Conservation (phyloP, 2,888 invertebrate species). For the Osmoderma eremita region DNA sequence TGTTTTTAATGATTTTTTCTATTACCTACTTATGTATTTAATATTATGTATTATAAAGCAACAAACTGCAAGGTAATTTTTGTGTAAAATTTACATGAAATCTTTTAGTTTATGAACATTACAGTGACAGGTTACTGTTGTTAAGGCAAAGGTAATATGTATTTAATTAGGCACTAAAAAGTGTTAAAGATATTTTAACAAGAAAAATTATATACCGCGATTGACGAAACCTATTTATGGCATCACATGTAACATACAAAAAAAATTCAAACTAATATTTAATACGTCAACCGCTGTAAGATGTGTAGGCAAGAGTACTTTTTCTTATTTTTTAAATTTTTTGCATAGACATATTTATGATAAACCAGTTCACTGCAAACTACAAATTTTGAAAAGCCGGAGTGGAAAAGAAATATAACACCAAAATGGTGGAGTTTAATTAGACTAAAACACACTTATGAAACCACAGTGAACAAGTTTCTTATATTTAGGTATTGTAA, state of each 20-base stretch:
- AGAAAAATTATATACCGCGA: slow-evolving; percentile 18
- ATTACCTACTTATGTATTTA: slow-evolving; percentile 37
- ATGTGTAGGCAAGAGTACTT: slow-evolving; percentile 2
- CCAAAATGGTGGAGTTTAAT: slow-evolving; percentile 36
- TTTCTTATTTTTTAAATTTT: slow-evolving; percentile 2
- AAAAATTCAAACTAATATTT: neutral
- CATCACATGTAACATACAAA: slow-evolving; percentile 14
- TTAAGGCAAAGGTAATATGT: slow-evolving; percentile 40
- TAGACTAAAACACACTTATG: slow-evolving; percentile 38
- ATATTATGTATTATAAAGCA: slow-evolving; percentile 40
- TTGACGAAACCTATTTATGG: slow-evolving; percentile 25
- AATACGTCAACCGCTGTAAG: slow-evolving; percentile 25
- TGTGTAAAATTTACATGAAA: slow-evolving; percentile 38
- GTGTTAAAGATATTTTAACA: slow-evolving; percentile 32
- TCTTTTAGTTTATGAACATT: slow-evolving; percentile 33
- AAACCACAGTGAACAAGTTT: slow-evolving; percentile 39
- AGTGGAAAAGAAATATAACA: slow-evolving; percentile 36
- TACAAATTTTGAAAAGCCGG: slow-evolving; percentile 25
- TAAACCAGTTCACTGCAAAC: slow-evolving; percentile 36
- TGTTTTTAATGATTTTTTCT: slow-evolving; percentile 34
- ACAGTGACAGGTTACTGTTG: slow-evolving; percentile 36
- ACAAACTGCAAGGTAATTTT: slow-evolving; percentile 41
- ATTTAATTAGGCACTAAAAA: slow-evolving; percentile 39
- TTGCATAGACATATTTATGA: slow-evolving; percentile 5
- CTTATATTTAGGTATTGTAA: slow-evolving; percentile 39